Evolutionary conservation across 23 tunicate species (phyloP).

Genomic region (Halocynthia roretzi): DNA sequence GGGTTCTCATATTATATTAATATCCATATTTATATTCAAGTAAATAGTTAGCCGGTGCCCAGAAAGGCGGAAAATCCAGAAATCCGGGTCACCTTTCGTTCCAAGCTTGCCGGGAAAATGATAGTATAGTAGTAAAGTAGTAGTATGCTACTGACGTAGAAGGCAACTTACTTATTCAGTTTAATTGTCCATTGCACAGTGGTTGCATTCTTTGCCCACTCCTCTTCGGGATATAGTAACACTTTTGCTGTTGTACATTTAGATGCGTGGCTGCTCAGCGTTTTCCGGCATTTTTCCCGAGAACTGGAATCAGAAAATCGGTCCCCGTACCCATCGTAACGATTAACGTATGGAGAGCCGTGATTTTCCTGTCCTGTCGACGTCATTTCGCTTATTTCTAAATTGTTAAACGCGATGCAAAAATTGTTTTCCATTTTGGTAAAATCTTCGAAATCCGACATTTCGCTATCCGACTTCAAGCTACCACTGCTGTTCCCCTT

Average conservation of each 20-base stretch:
- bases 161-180: slow-evolving; percentile 42
- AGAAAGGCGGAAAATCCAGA: too few species aligned
- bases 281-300: slow-evolving; percentile 36
- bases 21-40: too few species aligned
- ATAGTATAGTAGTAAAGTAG: too few species aligned
- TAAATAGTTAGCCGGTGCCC: too few species aligned
- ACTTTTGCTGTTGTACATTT: slow-evolving; percentile 32
- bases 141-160: too few species aligned
- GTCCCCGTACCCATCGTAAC: slow-evolving; percentile 13
- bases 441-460: background rate
- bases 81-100: too few species aligned
- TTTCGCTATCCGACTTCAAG: slow-evolving; percentile 14
- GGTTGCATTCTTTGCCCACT: slow-evolving; percentile 59
- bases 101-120: too few species aligned
- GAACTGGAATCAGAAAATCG: slow-evolving; percentile 23
- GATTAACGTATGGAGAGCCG: slow-evolving; percentile 1
- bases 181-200: slow-evolving; percentile 69
- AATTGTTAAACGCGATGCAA: slow-evolving; percentile 1
- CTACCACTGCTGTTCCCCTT: slow-evolving; percentile 11
- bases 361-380: background rate
- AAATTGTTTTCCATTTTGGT: background rate
- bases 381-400: background rate
- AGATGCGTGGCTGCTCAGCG: slow-evolving; percentile 29
- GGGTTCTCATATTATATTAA: too few species aligned
- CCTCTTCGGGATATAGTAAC: slow-evolving; percentile 57